Evolutionary conservation across 2,113 vertebrate genomes (phyloP).

Genomic region (Willisornis vidua): DNA sequence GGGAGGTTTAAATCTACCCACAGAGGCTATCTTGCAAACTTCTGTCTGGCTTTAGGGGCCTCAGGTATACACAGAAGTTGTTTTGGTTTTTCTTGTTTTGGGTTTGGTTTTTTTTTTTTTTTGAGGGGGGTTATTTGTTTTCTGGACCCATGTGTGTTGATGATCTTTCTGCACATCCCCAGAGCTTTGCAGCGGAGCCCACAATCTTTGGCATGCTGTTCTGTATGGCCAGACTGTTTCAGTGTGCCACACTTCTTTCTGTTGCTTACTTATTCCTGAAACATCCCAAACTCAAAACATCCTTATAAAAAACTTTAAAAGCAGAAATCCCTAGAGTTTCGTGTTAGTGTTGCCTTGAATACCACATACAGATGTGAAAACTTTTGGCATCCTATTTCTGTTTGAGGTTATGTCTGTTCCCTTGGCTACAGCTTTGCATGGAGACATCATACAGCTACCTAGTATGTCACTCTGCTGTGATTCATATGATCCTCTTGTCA

Average conservation of each 20-base stretch:
- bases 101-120: too few species aligned
- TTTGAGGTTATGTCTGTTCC: not conserved
- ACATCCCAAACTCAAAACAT: not conserved
- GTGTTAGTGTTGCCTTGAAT: not conserved
- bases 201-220: not conserved
- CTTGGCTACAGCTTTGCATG: not conserved
- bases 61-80: not conserved
- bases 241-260: not conserved
- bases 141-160: not conserved
- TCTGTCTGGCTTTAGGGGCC: not conserved
- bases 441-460: not conserved
- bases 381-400: not conserved
- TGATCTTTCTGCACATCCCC: not conserved
- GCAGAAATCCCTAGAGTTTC: not conserved
- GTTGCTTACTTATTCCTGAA: not conserved
- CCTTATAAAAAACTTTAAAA: not conserved
- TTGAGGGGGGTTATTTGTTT: not conserved
- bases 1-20: not conserved
- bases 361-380: not conserved
- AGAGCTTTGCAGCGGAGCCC: not conserved
- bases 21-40: not conserved
- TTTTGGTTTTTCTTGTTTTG: too few species aligned
- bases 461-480: not conserved
- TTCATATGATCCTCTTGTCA: not conserved
- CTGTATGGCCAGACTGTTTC: not conserved